Percentiles rank a stretch among this genome's conserved stretches.
Conservation (phyloP, 1,140 invertebrate genomes). For the Tenebrio molitor region DNA sequence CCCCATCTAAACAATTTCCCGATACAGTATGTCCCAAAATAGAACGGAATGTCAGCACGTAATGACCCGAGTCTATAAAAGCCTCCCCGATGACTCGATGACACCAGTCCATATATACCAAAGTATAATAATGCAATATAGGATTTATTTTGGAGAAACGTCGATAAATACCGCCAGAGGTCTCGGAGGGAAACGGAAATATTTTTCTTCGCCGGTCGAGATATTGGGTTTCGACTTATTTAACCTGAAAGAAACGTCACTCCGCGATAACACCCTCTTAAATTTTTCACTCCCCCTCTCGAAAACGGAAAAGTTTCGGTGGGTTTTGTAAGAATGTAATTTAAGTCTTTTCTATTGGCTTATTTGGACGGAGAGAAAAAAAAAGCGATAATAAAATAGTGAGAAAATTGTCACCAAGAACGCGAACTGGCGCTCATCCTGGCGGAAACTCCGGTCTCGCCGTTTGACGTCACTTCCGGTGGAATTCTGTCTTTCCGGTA, state of each 20-base stretch:
- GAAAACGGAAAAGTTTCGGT: too few species aligned
- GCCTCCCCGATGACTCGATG: neutral
- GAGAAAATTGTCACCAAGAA: constrained; percentile 46
- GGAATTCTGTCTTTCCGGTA: constrained; percentile 53
- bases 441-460: constrained; percentile 49
- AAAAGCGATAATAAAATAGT: constrained; percentile 41
- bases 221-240: too few species aligned
- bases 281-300: constrained; percentile 5
- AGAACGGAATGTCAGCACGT: constrained; percentile 26
- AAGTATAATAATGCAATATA: neutral
- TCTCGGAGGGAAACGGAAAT: constrained; percentile 2
- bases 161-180: constrained; percentile 1
- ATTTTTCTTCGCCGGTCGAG: neutral
- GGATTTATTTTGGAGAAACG: constrained; percentile 4
- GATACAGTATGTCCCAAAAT: constrained; percentile 37
- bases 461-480: constrained; percentile 50
- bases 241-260: too few species aligned
- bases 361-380: neutral
- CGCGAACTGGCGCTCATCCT: constrained; percentile 36
- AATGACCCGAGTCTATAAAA: constrained; percentile 17
- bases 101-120: neutral
- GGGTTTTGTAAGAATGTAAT: constrained; percentile 1
- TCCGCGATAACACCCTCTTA: too few species aligned
- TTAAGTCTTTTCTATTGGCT: constrained; percentile 7
- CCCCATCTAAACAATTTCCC: constrained; percentile 24